Evolutionary conservation across 2,797 vertebrate species (phyloP).

Genomic region (Chromis chromis): DNA sequence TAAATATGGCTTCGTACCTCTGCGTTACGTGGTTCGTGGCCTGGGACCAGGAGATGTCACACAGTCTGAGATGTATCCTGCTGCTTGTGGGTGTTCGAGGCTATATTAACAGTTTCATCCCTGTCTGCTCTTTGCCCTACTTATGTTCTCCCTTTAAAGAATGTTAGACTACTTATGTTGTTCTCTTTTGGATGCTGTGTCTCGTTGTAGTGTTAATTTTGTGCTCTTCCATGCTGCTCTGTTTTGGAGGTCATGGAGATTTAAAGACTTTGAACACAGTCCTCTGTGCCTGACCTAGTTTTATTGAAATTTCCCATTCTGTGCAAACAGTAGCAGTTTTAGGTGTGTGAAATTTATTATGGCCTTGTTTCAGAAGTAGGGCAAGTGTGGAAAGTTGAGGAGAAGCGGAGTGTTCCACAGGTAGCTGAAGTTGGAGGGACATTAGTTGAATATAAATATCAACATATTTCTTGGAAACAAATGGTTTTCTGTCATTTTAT

Average conservation of each 20-base stretch:
- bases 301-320: slow-evolving; percentile 50
- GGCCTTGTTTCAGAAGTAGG: slow-evolving; percentile 56
- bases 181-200: slow-evolving; percentile 24
- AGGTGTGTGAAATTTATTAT: slow-evolving; percentile 55
- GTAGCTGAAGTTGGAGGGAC: slow-evolving; percentile 11
- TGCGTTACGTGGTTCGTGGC: slow-evolving; percentile 28
- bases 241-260: slow-evolving; percentile 68
- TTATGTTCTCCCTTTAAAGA: slow-evolving; percentile 28
- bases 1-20: slow-evolving; percentile 60
- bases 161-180: slow-evolving; percentile 21
- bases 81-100: not conserved
- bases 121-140: slow-evolving; percentile 32
- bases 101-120: not conserved
- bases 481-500: slow-evolving; percentile 30
- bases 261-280: slow-evolving; percentile 49
- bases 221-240: slow-evolving; percentile 34
- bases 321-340: slow-evolving; percentile 49
- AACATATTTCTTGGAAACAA: slow-evolving; percentile 34
- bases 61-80: not conserved
- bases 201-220: slow-evolving; percentile 29
- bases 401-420: slow-evolving; percentile 20
- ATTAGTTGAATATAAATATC: slow-evolving; percentile 44
- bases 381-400: slow-evolving; percentile 42
- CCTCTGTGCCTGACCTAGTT: slow-evolving; percentile 71
- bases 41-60: slow-evolving; percentile 21